phyloP scores from a whole-genome alignment of 2,888 invertebrate genomes.

The Hartigia nigra region DNA sequence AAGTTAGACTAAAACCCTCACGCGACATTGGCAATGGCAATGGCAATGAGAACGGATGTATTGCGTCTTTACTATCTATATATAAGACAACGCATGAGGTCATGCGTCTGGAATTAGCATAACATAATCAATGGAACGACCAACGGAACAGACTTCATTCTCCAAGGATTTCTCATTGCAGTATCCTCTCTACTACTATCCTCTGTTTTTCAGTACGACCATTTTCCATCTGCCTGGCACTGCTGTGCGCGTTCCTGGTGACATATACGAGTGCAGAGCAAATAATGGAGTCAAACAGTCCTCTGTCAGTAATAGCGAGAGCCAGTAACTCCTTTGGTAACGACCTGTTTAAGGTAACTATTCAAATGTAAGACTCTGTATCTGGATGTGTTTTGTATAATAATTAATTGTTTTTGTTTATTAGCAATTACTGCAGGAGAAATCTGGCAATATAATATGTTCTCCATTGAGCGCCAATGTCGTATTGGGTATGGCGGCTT shows the following conservation, averaged over 20 bases:
- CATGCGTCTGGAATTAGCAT: not conserved
- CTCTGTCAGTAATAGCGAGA: not conserved
- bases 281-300: not conserved
- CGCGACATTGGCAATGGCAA: too few species aligned
- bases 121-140: not conserved
- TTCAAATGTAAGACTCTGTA: not conserved
- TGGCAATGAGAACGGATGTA: too few species aligned
- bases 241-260: not conserved
- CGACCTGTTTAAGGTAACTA: conserved; percentile 40
- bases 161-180: not conserved
- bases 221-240: not conserved
- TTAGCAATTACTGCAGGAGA: conserved; percentile 35
- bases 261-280: not conserved
- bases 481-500: conserved; percentile 54
- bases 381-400: not conserved
- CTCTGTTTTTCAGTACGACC: not conserved
- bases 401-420: conserved; percentile 22
- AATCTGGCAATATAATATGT: conserved; percentile 44
- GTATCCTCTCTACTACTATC: not conserved
- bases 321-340: not conserved
- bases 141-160: too few species aligned
- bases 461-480: conserved; percentile 60
- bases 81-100: not conserved
- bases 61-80: too few species aligned
- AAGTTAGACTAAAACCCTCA: too few species aligned